phyloP scores from a whole-genome alignment of 1,140 invertebrate genomes.

The Sinonovacula constricta region DNA sequence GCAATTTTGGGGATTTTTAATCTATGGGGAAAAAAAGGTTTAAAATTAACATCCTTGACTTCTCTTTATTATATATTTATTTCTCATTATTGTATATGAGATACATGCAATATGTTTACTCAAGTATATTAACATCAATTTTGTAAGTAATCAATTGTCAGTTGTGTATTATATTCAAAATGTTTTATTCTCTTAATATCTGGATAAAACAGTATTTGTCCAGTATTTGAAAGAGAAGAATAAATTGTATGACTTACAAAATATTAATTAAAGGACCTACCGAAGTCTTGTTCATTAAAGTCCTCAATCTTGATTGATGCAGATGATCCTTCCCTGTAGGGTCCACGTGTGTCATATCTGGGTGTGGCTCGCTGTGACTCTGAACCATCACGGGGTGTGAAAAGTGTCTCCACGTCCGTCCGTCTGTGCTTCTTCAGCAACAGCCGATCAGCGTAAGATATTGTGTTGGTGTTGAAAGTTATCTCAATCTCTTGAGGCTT shows the following conservation, averaged over 20 bases:
- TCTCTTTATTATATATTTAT: too few relatives aligned
- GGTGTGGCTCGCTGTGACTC: constrained; percentile 1
- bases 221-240: background rate
- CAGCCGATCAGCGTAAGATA: constrained; percentile 75
- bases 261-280: constrained; percentile 16
- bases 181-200: too few relatives aligned
- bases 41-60: too few relatives aligned
- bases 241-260: background rate
- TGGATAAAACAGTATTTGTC: too few relatives aligned
- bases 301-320: constrained; percentile 40
- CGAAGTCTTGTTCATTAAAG: constrained; percentile 50
- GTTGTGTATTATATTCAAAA: too few relatives aligned
- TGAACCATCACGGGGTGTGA: constrained; percentile 54
- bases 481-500: constrained; percentile 63
- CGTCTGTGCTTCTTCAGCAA: constrained; percentile 75
- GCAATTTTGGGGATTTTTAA: too few relatives aligned
- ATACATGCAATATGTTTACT: too few relatives aligned
- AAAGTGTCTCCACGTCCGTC: constrained; percentile 65
- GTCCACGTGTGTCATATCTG: background rate
- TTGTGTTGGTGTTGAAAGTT: constrained; percentile 61
- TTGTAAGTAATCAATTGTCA: background rate
- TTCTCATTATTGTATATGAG: too few relatives aligned
- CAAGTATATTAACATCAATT: background rate
- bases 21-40: too few relatives aligned
- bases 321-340: constrained; percentile 1